phyloP scores from a whole-genome alignment of 2,113 vertebrate genomes.

The Rhegmatorhina hoffmannsi region DNA sequence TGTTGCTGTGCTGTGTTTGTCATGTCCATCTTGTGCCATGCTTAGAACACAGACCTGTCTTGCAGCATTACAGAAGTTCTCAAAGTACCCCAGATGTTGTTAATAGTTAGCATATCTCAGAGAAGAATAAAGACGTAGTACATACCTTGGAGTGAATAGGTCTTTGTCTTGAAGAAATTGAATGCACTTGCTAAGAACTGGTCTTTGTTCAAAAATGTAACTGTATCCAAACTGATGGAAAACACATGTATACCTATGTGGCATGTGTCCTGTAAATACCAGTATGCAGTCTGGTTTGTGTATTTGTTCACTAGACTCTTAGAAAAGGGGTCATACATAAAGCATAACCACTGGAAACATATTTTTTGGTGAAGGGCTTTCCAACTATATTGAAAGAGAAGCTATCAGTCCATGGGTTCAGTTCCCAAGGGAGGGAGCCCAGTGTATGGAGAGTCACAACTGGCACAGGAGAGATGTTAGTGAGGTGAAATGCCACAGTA shows the following conservation, averaged over 20 bases:
- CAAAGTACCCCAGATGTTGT: background rate
- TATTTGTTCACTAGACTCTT: background rate
- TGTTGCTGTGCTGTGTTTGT: constrained; percentile 24
- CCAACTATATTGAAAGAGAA: background rate
- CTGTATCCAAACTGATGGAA: background rate
- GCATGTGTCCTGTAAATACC: background rate
- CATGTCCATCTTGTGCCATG: constrained; percentile 5
- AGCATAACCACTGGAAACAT: background rate
- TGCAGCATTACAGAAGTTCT: constrained; percentile 57
- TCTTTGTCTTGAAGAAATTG: background rate
- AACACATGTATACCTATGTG: fast-evolving
- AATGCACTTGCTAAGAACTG: background rate
- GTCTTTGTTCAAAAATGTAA: background rate
- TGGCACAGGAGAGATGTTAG: background rate
- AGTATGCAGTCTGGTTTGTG: background rate
- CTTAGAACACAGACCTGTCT: constrained; percentile 47
- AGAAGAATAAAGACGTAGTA: background rate
- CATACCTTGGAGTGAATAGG: background rate
- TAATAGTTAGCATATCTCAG: constrained; percentile 20
- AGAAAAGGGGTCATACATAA: background rate
- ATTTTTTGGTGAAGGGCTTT: background rate
- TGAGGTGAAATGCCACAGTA: background rate
- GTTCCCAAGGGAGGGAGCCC: background rate
- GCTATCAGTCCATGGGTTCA: background rate
- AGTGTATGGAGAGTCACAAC: background rate